Evolutionary conservation across 2,797 vertebrate species (phyloP), one percentile per base, ranked within the genome.

Genomic region (Fistularia tabacaria): DNA sequence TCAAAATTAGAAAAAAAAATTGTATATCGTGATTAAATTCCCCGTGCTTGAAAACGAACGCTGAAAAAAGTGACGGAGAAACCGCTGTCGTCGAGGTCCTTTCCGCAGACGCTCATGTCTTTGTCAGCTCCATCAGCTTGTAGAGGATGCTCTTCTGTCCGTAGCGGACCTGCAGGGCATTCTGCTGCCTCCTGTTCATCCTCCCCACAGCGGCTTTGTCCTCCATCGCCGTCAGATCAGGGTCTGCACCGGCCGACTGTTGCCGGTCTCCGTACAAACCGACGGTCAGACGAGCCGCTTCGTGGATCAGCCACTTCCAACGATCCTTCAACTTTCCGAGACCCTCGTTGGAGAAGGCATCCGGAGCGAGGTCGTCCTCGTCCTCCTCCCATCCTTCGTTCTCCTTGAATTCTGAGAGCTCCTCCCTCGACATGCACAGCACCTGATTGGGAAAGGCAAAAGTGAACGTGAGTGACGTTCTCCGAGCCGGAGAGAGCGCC

Each of bases 71-170:
- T 25, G 25, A 25, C 25, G 5, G 25, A 25, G 25, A 25, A 25
- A 25, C 25, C 25, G 25, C 25, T 25, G 25, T 25, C 25, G 5
- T 5, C 5, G 25, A 25, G 25, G 25, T 25, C 25, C 5, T 40
- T 40, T 8, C 39, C 1, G 7, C 1, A 8, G 39, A n/a, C 1
- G 3, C 9, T 57, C 47, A 58, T 37, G 56, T 14, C 46, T 63
- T 14, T 0, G 92, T 87, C 65, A 95, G 79, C 59, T 93, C 85
- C 14, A 94, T 69, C 49, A 98, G 59, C 51, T 76, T 87, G 38
- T 88, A 69, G 66, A 99, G 65, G 77, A 99, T 95, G 76, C 59
- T 88, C 62, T 94, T 98, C 86, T 99, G 96, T 1, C 95, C 94
- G 0, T 91, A 92, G 42, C 93, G 91, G 14, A 98, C 95, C 0